Evolutionary conservation across 1,140 invertebrate genomes (phyloP).

Genomic region (Diabrotica undecimpunctata): DNA sequence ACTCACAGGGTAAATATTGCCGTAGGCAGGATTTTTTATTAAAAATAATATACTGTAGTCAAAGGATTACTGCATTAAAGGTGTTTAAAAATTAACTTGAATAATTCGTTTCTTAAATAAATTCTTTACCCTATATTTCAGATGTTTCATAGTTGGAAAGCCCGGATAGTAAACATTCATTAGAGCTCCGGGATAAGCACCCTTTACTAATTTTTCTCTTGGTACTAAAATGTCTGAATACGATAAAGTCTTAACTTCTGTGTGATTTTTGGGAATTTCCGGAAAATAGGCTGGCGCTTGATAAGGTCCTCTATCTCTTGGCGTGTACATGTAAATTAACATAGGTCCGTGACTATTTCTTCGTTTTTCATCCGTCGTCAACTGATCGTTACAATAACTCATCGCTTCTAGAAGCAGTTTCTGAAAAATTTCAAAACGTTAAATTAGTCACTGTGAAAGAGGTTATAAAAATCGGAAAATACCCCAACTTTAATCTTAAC

Average conservation of each 20-base stretch:
- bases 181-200: constrained; percentile 67
- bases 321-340: constrained; percentile 69
- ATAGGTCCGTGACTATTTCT: constrained; percentile 86
- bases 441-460: too few relatives aligned
- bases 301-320: constrained; percentile 54
- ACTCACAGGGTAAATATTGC: too few relatives aligned
- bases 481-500: too few relatives aligned
- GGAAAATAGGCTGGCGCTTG: constrained; percentile 66
- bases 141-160: constrained; percentile 84
- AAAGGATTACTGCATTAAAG: too few relatives aligned
- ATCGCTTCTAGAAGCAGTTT: constrained; percentile 72
- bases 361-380: constrained; percentile 69
- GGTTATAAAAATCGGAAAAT: too few relatives aligned
- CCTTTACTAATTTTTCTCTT: constrained; percentile 62
- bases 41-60: too few relatives aligned
- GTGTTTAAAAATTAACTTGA: too few relatives aligned
- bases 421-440: constrained; percentile 44
- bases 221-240: constrained; percentile 61
- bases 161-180: constrained; percentile 77
- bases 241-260: constrained; percentile 52
- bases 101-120: too few relatives aligned
- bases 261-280: constrained; percentile 57
- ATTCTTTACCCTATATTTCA: constrained; percentile 66
- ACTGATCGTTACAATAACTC: constrained; percentile 59
- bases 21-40: too few relatives aligned